Evolutionary conservation across 2,888 invertebrate genomes (phyloP).

Genomic region (Orthonevra nobilis): DNA sequence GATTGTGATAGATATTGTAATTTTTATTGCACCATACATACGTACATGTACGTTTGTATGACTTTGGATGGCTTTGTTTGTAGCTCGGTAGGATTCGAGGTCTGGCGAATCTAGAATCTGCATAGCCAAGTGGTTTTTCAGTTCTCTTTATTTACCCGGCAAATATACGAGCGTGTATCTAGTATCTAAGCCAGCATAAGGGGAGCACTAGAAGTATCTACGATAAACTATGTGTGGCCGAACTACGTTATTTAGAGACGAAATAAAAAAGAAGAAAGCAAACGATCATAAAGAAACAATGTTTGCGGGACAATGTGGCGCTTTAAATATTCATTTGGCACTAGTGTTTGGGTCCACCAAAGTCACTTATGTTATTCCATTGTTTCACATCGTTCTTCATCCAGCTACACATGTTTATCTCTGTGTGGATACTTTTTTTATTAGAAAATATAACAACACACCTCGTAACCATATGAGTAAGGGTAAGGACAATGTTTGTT

Average conservation of each 20-base stretch:
- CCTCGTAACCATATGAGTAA: neutral
- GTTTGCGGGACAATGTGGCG: conserved; percentile 16
- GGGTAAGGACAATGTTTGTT: conserved; percentile 8
- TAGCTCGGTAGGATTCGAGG: too few species aligned
- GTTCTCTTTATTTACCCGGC: conserved; percentile 55
- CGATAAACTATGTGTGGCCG: conserved; percentile 28
- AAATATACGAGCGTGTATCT: conserved; percentile 17
- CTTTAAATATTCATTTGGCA: conserved; percentile 59
- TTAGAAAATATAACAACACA: conserved; percentile 8
- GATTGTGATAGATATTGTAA: conserved; percentile 57
- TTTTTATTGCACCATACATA: conserved; percentile 34
- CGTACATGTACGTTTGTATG: too few species aligned
- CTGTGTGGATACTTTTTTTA: neutral
- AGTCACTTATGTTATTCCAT: conserved; percentile 42
- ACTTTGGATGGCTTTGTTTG: neutral
- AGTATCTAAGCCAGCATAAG: conserved; percentile 9
- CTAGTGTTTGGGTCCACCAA: conserved; percentile 45
- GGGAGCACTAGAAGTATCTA: conserved; percentile 7
- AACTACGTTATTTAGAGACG: conserved; percentile 48
- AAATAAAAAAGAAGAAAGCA: conserved; percentile 16
- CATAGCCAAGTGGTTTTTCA: conserved; percentile 52
- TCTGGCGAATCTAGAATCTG: conserved; percentile 30
- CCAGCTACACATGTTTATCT: conserved; percentile 17
- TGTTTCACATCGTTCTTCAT: conserved; percentile 33
- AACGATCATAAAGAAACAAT: conserved; percentile 11